Evolutionary conservation across 2,797 vertebrate species (phyloP).

Genomic region (Triplophysa yarkandensis): DNA sequence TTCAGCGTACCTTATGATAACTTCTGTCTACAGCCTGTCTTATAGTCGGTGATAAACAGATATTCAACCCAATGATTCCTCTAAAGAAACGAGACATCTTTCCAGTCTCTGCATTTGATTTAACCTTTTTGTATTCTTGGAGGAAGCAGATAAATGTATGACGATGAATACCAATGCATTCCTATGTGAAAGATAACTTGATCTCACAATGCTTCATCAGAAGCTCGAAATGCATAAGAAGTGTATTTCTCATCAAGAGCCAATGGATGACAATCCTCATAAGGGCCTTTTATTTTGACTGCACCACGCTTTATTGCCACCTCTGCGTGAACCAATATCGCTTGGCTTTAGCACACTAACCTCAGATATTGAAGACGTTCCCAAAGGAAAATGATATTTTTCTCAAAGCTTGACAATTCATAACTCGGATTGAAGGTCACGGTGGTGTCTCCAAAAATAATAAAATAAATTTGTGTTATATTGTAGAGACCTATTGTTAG

Average conservation of each 20-base stretch:
- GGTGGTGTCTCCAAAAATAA: background rate
- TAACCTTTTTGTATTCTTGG: background rate
- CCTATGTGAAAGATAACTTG: background rate
- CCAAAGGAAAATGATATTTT: background rate
- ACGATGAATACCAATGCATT: background rate
- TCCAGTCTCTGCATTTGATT: background rate
- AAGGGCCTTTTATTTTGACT: background rate
- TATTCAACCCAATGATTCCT: background rate
- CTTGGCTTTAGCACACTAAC: slow-evolving; percentile 4
- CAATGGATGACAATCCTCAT: background rate
- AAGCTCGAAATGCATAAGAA: background rate
- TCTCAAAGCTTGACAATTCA: background rate
- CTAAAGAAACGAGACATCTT: background rate
- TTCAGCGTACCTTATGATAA: background rate
- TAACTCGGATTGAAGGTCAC: background rate
- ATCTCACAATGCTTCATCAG: background rate
- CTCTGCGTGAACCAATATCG: background rate
- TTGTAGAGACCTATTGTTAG: background rate
- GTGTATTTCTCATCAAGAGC: background rate
- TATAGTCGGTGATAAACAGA: background rate
- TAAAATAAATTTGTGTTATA: too few relatives aligned
- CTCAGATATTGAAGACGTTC: background rate
- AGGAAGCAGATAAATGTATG: background rate
- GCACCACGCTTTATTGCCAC: background rate
- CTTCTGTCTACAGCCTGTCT: slow-evolving; percentile 6